Evolutionary conservation across 1,140 invertebrate genomes (phyloP).

Genomic region (Camponotus vicinus): DNA sequence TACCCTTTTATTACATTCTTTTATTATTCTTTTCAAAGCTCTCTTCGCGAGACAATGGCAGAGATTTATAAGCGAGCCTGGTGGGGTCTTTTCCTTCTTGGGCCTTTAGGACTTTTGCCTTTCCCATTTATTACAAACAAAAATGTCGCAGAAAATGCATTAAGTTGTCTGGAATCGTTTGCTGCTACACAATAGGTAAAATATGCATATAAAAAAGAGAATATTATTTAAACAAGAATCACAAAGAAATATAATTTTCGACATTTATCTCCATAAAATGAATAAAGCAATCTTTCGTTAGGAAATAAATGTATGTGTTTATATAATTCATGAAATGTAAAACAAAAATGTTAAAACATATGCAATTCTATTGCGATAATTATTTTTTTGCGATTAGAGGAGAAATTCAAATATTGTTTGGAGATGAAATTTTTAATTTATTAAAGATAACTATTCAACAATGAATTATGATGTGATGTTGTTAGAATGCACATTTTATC

Average conservation of each 20-base stretch:
- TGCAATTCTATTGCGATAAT: background rate
- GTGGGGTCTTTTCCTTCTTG: background rate
- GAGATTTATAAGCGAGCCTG: slow-evolving; percentile 7
- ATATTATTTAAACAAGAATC: background rate
- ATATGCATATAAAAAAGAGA: no score
- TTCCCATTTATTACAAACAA: background rate
- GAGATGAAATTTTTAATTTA: background rate
- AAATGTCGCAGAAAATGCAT: no score
- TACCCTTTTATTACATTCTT: background rate
- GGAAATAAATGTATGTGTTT: background rate
- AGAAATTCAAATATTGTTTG: background rate
- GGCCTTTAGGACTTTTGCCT: background rate
- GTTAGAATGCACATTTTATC: background rate
- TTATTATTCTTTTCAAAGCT: background rate
- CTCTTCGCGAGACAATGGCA: background rate
- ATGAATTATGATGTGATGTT: background rate
- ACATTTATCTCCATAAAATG: no score
- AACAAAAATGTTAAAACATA: slow-evolving; percentile 3
- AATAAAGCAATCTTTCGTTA: background rate
- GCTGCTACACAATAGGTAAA: background rate
- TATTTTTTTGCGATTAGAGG: background rate
- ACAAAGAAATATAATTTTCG: background rate
- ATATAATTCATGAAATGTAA: background rate
- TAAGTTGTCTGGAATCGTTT: background rate
- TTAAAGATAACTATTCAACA: background rate